Conservation (phyloP, 2,797 vertebrate species). For the Austrolebias charrua region DNA sequence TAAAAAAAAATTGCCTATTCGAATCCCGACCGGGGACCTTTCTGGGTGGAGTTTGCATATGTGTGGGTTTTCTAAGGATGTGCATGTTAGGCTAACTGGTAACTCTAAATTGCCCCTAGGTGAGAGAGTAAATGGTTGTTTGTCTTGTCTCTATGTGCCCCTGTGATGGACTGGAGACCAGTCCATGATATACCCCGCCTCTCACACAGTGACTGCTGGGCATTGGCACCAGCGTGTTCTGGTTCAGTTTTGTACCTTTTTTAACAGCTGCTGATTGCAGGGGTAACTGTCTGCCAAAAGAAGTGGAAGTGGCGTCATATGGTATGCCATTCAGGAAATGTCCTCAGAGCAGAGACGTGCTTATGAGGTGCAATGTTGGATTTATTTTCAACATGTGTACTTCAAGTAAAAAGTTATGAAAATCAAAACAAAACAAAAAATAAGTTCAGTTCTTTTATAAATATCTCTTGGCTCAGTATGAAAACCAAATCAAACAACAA, state of each 20-base stretch:
- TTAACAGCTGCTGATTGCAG: conserved; percentile 71
- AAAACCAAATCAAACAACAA: neutral
- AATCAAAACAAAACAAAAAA: conserved; percentile 18
- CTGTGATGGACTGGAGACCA: neutral
- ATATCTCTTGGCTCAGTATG: conserved; percentile 2
- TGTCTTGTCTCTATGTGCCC: conserved; percentile 14
- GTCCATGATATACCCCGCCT: too few species aligned
- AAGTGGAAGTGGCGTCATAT: conserved; percentile 73
- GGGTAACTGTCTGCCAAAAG: conserved; percentile 57
- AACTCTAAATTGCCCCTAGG: too few species aligned
- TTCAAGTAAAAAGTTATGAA: conserved; percentile 31
- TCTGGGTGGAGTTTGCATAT: too few species aligned
- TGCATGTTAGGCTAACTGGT: too few species aligned
- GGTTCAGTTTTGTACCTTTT: conserved; percentile 70
- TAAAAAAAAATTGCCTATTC: too few species aligned
- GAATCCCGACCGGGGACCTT: too few species aligned
- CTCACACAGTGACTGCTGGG: too few species aligned
- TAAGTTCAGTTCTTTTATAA: conserved; percentile 13
- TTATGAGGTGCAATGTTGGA: conserved; percentile 61
- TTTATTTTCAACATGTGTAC: conserved; percentile 30
- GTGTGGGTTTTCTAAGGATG: too few species aligned
- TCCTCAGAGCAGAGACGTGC: conserved; percentile 46
- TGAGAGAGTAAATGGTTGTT: too few species aligned
- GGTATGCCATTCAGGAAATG: conserved; percentile 61
- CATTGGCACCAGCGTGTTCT: conserved; percentile 31